Percentiles rank a stretch among this genome's conserved stretches.
phyloP scores from a whole-genome alignment of 1,140 invertebrate species.

The Drosophila subobscura region DNA sequence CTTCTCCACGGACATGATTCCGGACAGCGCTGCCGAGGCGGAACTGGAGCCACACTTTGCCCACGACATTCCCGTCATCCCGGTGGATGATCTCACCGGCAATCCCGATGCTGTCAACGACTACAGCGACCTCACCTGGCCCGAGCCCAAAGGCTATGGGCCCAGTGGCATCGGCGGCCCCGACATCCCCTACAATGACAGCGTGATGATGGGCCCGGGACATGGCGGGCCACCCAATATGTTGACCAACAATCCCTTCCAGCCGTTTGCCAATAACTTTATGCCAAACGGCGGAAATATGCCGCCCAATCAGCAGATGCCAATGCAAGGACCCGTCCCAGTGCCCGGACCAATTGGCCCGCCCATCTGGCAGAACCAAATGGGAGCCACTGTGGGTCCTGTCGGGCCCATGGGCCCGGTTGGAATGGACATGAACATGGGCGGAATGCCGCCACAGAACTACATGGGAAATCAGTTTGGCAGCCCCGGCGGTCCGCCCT shows the following conservation, averaged over 20 bases:
- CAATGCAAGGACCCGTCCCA: constrained; percentile 17
- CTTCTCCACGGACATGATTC: constrained; percentile 93
- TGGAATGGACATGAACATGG: constrained; percentile 59
- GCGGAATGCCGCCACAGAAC: constrained; percentile 45
- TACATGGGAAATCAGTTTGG: constrained; percentile 71
- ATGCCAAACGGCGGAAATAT: constrained; percentile 24
- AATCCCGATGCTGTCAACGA: constrained; percentile 91
- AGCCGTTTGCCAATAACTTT: constrained; percentile 59
- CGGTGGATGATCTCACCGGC: constrained; percentile 93
- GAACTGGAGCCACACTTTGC: constrained; percentile 91
- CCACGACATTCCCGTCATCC: constrained; percentile 92
- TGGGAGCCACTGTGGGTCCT: constrained; percentile 38
- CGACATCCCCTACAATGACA: constrained; percentile 44
- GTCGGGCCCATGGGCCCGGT: constrained; percentile 42
- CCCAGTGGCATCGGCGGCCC: constrained; percentile 52
- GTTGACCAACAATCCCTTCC: constrained; percentile 63
- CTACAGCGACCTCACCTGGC: constrained; percentile 90
- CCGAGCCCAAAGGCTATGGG: constrained; percentile 89
- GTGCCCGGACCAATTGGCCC: constrained; percentile 40
- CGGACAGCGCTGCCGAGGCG: constrained; percentile 93
- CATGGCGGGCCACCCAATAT: constrained; percentile 53
- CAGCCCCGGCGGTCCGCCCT: constrained; percentile 55
- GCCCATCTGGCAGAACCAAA: constrained; percentile 65
- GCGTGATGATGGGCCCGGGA: constrained; percentile 84
- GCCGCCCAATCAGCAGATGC: constrained; percentile 6